phyloP scores from a whole-genome alignment of 2,113 vertebrate species.

The Sclerurus mexicanus region DNA sequence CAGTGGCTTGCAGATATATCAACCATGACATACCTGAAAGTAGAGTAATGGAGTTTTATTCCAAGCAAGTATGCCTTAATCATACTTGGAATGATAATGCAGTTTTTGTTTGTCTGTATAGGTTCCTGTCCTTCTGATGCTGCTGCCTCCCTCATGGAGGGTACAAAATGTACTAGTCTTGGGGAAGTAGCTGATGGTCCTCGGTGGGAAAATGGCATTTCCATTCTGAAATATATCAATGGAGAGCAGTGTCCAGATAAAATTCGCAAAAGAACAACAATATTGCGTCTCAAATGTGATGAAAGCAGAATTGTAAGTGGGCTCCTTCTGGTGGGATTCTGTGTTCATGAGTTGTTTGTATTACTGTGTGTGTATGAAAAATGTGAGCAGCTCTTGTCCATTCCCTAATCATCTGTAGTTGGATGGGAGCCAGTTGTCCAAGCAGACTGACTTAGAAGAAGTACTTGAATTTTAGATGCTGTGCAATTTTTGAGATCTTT shows the following conservation, averaged over 20 bases:
- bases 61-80: not conserved
- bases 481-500: not conserved
- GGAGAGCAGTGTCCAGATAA: conserved; percentile 82
- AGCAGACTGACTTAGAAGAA: not conserved
- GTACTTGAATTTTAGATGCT: not conserved
- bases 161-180: conserved; percentile 78
- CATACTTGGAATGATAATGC: not conserved
- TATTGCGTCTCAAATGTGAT: conserved; percentile 87
- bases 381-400: not conserved
- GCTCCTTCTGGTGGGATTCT: not conserved
- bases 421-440: not conserved
- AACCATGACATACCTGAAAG: not conserved
- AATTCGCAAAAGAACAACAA: conserved; percentile 77
- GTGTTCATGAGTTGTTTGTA: not conserved
- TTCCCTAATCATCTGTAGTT: not conserved
- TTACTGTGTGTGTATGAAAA: not conserved
- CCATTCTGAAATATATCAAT: conserved; percentile 80
- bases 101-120: not conserved
- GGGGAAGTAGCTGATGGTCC: conserved; percentile 81
- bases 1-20: not conserved
- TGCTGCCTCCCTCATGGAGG: conserved; percentile 79
- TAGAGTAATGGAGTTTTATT: not conserved
- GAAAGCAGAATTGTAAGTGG: conserved; percentile 81
- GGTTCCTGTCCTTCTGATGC: conserved; percentile 83
- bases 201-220: conserved; percentile 61